Evolutionary conservation across 2,888 invertebrate genomes (phyloP).

Genomic region (Subacronicta megacephala): DNA sequence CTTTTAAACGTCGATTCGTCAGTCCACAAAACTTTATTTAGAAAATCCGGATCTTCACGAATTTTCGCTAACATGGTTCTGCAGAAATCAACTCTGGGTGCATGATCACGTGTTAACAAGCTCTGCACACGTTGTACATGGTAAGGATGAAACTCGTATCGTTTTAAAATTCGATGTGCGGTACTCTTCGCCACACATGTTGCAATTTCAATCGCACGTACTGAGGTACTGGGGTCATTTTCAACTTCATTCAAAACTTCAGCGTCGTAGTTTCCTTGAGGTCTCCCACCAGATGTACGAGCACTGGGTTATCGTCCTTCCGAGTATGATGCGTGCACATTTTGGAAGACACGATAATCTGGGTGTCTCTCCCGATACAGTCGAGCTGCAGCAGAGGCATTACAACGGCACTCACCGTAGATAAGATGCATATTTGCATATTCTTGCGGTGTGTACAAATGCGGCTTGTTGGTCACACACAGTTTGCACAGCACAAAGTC

Average conservation of each 20-base stretch:
- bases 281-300: slow-evolving; percentile 29
- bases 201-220: slow-evolving; percentile 32
- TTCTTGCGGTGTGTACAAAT: slow-evolving; percentile 31
- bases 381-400: slow-evolving; percentile 39
- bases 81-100: slow-evolving; percentile 1
- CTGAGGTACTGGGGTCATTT: slow-evolving; percentile 39
- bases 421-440: slow-evolving; percentile 42
- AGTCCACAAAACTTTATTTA: too few species aligned
- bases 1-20: too few species aligned
- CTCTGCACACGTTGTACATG: too few species aligned
- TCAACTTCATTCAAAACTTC: slow-evolving; percentile 30
- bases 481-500: too few species aligned
- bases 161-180: slow-evolving; percentile 22
- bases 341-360: slow-evolving; percentile 45
- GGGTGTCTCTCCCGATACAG: slow-evolving; percentile 52
- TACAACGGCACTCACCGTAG: slow-evolving; percentile 43
- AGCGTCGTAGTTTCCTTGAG: slow-evolving; percentile 22
- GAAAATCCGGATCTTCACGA: too few species aligned
- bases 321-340: slow-evolving; percentile 39
- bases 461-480: too few species aligned
- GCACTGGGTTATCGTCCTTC: slow-evolving; percentile 43
- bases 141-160: slow-evolving; percentile 8
- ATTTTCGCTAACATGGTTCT: background rate
- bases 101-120: slow-evolving; percentile 8
- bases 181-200: slow-evolving; percentile 21